Evolutionary conservation across 2,888 invertebrate species (phyloP).

Genomic region (Dolomedes plantarius): DNA sequence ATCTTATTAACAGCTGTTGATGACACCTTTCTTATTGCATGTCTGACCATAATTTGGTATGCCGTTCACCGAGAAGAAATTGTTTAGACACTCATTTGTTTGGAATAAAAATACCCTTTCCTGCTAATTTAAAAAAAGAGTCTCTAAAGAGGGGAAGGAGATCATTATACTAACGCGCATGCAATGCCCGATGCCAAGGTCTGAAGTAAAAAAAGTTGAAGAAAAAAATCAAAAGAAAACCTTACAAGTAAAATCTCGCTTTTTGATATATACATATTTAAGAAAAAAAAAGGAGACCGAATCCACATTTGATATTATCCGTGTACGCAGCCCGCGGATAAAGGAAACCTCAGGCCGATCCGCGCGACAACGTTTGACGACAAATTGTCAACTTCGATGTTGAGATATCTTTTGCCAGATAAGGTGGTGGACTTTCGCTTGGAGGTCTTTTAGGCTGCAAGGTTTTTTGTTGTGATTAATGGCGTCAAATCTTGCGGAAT

Average conservation of each 20-base stretch:
- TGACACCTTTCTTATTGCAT: too few species aligned
- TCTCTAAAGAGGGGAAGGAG: too few species aligned
- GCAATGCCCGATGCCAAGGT: too few species aligned
- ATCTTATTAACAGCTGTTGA: too few species aligned
- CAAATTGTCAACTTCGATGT: constrained; percentile 64
- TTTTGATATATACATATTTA: neutral
- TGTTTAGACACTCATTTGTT: too few species aligned
- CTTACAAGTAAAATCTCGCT: neutral
- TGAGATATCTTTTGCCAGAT: neutral
- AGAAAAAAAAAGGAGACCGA: neutral
- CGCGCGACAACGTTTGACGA: constrained; percentile 42
- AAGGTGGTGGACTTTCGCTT: constrained; percentile 11
- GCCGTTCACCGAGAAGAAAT: too few species aligned
- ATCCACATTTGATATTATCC: constrained; percentile 6
- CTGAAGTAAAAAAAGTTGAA: too few species aligned
- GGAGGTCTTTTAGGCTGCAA: constrained; percentile 48
- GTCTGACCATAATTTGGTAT: too few species aligned
- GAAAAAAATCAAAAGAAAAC: neutral
- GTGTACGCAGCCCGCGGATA: neutral
- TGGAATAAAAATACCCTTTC: too few species aligned
- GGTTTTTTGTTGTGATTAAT: constrained; percentile 68
- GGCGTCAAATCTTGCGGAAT: constrained; percentile 70
- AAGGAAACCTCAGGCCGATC: neutral
- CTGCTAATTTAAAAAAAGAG: too few species aligned
- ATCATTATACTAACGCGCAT: too few species aligned